Conservation (phyloP, 2,797 vertebrate genomes). For the Malurus leucopterus region DNA sequence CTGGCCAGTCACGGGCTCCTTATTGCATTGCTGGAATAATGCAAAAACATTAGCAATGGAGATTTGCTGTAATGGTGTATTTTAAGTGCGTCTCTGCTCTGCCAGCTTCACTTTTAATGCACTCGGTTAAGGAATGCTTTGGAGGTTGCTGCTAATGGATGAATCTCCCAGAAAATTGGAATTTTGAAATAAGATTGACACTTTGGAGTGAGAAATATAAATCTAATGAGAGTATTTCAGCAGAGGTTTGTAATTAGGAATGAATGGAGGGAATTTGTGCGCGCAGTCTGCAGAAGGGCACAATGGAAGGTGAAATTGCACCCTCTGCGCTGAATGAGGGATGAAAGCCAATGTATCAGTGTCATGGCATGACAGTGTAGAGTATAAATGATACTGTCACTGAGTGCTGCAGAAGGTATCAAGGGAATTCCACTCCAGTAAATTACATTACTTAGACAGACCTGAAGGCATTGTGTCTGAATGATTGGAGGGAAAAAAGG, state of each 20-base stretch:
- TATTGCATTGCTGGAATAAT: conserved; percentile 48
- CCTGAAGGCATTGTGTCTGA: conserved; percentile 74
- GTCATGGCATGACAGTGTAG: conserved; percentile 72
- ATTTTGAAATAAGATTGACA: conserved; percentile 74
- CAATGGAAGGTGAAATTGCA: conserved; percentile 73
- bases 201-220: conserved; percentile 67
- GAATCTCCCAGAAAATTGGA: conserved; percentile 63
- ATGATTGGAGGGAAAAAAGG: conserved; percentile 65
- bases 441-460: conserved; percentile 78
- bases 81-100: conserved; percentile 60
- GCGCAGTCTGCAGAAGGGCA: conserved; percentile 60
- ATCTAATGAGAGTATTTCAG: conserved; percentile 71
- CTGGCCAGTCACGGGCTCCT: background rate
- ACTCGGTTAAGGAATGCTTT: conserved; percentile 66
- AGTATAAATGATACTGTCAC: conserved; percentile 81
- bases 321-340: conserved; percentile 59
- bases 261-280: conserved; percentile 71
- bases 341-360: conserved; percentile 75
- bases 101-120: conserved; percentile 54
- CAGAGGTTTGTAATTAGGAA: conserved; percentile 74
- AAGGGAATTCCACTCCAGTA: conserved; percentile 78
- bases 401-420: conserved; percentile 71
- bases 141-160: conserved; percentile 72
- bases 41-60: conserved; percentile 66
- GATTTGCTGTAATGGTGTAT: conserved; percentile 66